A percentile compares a stretch with the other conserved stretches of the same genome.
Evolutionary conservation across 2,113 vertebrate species (phyloP).

Genomic region (Neotoma lepida): DNA sequence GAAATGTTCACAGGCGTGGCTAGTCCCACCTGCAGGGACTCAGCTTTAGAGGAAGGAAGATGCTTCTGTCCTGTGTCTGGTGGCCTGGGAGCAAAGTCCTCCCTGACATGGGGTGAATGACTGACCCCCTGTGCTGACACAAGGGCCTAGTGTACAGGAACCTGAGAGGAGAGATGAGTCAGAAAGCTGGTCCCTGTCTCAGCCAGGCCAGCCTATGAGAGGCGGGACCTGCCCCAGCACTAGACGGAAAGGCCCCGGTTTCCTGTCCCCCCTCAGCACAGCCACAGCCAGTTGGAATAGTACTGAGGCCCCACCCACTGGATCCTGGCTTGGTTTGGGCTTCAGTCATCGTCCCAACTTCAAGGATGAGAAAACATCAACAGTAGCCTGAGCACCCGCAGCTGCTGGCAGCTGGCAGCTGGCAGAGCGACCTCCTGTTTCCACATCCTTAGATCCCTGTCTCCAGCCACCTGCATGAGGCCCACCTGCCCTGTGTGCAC

Average conservation of each 20-base stretch:
- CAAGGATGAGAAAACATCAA: constrained; percentile 43
- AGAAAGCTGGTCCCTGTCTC: constrained; percentile 56
- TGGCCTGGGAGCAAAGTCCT: not conserved
- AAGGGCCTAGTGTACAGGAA: constrained; percentile 30
- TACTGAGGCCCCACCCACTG: constrained; percentile 44
- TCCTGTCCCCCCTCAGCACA: constrained; percentile 50
- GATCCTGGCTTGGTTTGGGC: not conserved
- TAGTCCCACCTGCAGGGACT: not conserved
- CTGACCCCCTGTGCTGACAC: constrained; percentile 11
- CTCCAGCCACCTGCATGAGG: not conserved
- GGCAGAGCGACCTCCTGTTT: not conserved
- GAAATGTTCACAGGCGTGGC: not conserved
- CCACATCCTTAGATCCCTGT: not conserved
- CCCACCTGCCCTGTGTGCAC: not conserved
- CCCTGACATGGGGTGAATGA: not conserved
- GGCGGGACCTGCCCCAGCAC: constrained; percentile 41
- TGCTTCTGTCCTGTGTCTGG: not conserved
- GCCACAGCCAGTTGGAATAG: constrained; percentile 28
- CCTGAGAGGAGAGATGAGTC: constrained; percentile 69
- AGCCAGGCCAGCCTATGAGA: not conserved
- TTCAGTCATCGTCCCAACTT: not conserved
- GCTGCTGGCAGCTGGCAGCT: not conserved
- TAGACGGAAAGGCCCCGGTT: constrained; percentile 58
- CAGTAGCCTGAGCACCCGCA: not conserved
- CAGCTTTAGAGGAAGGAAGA: no score